These are phyloP conservation scores for Calliphora vomitoria DNA, from an alignment of 2,888 invertebrate species.

Conservation along the genomic window DNA sequence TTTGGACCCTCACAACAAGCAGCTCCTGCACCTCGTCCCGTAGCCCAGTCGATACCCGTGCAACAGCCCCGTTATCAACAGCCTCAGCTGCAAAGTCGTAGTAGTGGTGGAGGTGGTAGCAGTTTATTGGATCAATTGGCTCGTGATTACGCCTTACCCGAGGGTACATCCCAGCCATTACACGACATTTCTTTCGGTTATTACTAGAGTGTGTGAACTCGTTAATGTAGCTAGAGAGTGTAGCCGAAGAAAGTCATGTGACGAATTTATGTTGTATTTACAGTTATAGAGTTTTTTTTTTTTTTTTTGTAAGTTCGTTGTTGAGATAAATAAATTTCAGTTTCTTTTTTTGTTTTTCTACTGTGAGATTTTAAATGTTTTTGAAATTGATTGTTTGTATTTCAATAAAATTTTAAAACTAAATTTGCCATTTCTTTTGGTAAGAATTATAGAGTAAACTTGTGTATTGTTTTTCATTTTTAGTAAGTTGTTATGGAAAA, in stretches of 20 bases:
- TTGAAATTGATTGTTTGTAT: slow-evolving; percentile 47
- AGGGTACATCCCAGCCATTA: slow-evolving; percentile 88
- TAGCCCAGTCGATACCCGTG: slow-evolving; percentile 77
- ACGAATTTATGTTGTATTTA: slow-evolving; percentile 66
- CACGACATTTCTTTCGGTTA: slow-evolving; percentile 94
- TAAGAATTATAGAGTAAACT: slow-evolving; percentile 19
- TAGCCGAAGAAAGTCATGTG: slow-evolving; percentile 63
- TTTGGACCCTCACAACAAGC: slow-evolving; percentile 78
- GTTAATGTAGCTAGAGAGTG: slow-evolving; percentile 20
- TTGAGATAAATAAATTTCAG: slow-evolving; percentile 52
- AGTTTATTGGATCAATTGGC: slow-evolving; percentile 92
- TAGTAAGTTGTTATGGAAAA: no score
- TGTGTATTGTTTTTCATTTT: neutral
- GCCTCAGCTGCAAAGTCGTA: slow-evolving; percentile 78
- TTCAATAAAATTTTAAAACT: slow-evolving; percentile 60
- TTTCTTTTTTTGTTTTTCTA: slow-evolving; percentile 21
- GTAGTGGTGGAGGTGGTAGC: slow-evolving; percentile 83
- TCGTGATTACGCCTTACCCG: slow-evolving; percentile 91
- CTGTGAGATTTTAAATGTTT: slow-evolving; percentile 27
- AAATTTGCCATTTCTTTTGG: slow-evolving; percentile 63
- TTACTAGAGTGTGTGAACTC: slow-evolving; percentile 85
- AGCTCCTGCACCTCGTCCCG: slow-evolving; percentile 78
- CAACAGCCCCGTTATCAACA: slow-evolving; percentile 78
- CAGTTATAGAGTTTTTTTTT: slow-evolving; percentile 63
- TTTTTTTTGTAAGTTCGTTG: slow-evolving; percentile 51